Evolutionary conservation across 1,140 invertebrate genomes (phyloP).

Genomic region (Drosophila navojoa): DNA sequence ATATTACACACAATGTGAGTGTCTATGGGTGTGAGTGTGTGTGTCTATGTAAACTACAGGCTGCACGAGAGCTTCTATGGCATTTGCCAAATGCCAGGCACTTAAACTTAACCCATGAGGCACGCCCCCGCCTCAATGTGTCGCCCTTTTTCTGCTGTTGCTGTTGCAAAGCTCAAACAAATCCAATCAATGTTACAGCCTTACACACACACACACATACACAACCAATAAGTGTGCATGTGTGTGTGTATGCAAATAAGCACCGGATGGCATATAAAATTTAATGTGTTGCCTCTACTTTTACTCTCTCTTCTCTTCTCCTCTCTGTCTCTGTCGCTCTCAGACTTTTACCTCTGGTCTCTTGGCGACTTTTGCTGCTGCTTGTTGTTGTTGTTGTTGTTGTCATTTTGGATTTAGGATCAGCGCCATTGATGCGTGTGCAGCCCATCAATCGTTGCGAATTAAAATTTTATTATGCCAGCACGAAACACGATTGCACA

Average conservation of each 20-base stretch:
- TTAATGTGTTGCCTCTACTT: slow-evolving; percentile 59
- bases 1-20: slow-evolving; percentile 34
- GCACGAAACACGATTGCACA: not conserved
- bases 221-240: slow-evolving; percentile 12
- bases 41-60: slow-evolving; percentile 25
- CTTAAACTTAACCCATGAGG: slow-evolving; percentile 49
- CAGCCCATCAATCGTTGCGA: slow-evolving; percentile 68
- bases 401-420: slow-evolving; percentile 25
- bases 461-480: slow-evolving; percentile 75
- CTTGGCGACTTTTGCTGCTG: slow-evolving; percentile 6
- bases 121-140: not conserved
- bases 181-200: slow-evolving; percentile 73
- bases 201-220: not conserved
- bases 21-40: not conserved
- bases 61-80: slow-evolving; percentile 27
- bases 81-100: slow-evolving; percentile 76
- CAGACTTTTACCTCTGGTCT: not conserved
- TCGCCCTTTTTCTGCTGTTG: slow-evolving; percentile 2
- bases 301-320: not conserved
- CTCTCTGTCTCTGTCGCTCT: not conserved
- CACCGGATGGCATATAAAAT: slow-evolving; percentile 60
- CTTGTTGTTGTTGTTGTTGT: slow-evolving; percentile 8
- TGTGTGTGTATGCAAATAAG: slow-evolving; percentile 68
- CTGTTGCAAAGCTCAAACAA: slow-evolving; percentile 65
- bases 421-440: slow-evolving; percentile 52